Conservation (phyloP, 2,888 invertebrate genomes). For the Matsumyia berberina region DNA sequence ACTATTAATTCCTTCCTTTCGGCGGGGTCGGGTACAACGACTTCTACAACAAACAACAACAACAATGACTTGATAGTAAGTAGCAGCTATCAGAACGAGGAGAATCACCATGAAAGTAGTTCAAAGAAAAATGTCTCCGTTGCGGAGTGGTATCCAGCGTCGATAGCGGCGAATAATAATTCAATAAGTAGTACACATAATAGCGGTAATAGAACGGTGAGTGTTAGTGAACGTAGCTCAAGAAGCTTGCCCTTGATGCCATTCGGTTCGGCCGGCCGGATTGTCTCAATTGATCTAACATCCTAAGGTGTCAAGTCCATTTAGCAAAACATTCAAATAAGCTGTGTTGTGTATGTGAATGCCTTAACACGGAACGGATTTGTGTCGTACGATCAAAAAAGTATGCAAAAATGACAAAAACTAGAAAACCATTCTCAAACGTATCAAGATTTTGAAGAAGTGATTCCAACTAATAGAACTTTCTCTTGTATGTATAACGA, state of each 20-base stretch:
- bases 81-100: constrained; percentile 80
- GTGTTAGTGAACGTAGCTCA: constrained; percentile 75
- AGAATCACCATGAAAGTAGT: constrained; percentile 78
- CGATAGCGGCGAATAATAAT: constrained; percentile 77
- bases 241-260: constrained; percentile 79
- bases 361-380: background rate
- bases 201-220: constrained; percentile 74
- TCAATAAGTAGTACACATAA: constrained; percentile 77
- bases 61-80: constrained; percentile 76
- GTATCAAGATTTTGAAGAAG: background rate
- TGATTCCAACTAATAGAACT: background rate
- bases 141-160: constrained; percentile 78
- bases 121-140: constrained; percentile 63
- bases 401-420: background rate
- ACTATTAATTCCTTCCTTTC: constrained; percentile 57
- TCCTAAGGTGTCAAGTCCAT: constrained; percentile 78
- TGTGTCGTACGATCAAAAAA: background rate
- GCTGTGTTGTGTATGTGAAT: constrained; percentile 19
- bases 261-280: constrained; percentile 80
- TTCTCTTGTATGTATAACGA: background rate
- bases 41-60: constrained; percentile 72
- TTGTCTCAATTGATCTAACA: constrained; percentile 83
- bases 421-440: background rate
- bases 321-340: constrained; percentile 26
- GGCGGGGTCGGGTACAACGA: constrained; percentile 60